Percentiles rank a stretch among this genome's conserved stretches.
Conservation (phyloP, 2,888 invertebrate species). For the Philhelius pedissequus region DNA sequence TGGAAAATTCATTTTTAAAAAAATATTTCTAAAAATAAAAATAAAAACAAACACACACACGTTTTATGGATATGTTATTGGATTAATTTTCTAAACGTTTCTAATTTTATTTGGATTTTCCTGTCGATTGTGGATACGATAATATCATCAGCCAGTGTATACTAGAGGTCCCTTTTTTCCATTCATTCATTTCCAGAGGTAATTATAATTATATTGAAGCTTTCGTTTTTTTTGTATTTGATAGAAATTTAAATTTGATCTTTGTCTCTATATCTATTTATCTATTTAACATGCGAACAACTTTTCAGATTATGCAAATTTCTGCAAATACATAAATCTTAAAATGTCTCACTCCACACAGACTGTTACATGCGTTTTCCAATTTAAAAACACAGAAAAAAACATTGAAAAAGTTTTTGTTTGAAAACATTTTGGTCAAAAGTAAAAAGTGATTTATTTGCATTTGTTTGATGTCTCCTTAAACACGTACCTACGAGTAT, state of each 20-base stretch:
- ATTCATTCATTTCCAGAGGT: conserved; percentile 26
- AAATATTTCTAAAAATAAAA: neutral
- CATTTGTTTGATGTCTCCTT: neutral
- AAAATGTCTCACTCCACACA: neutral
- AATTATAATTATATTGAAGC: conserved; percentile 23
- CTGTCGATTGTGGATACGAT: conserved; percentile 46
- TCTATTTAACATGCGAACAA: neutral
- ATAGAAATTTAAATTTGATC: neutral
- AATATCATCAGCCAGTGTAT: conserved; percentile 5
- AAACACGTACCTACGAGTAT: too few species aligned
- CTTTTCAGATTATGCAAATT: conserved; percentile 18
- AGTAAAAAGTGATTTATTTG: neutral
- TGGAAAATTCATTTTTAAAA: neutral
- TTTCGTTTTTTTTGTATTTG: neutral
- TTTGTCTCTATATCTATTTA: neutral
- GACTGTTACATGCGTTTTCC: conserved; percentile 9
- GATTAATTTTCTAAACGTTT: conserved; percentile 44
- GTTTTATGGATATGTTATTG: conserved; percentile 30
- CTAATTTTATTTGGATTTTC: conserved; percentile 38
- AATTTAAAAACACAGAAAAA: neutral
- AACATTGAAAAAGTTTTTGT: neutral
- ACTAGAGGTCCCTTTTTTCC: neutral
- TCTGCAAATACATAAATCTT: neutral
- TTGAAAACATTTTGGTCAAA: neutral
- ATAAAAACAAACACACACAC: neutral